Conservation (phyloP, 2,888 invertebrate genomes). For the Leucoptera coffeella region DNA sequence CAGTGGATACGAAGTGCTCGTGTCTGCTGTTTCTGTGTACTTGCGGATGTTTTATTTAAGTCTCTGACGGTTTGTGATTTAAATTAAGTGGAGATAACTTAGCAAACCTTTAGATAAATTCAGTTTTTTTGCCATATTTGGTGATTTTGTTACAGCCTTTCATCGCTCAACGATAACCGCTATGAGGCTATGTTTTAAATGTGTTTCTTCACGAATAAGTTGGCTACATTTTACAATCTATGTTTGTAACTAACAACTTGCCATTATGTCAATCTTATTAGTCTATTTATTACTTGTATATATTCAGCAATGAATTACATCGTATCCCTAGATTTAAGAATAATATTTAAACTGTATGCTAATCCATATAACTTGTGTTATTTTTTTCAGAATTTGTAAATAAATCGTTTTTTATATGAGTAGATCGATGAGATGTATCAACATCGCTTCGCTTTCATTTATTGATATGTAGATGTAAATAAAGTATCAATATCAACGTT, state of each 20-base stretch:
- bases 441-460: too few species aligned
- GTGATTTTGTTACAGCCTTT: slow-evolving; percentile 21
- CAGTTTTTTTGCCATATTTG: slow-evolving; percentile 37
- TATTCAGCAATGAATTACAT: too few species aligned
- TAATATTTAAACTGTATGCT: slow-evolving; percentile 20
- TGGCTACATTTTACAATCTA: slow-evolving; percentile 18
- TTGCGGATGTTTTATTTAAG: slow-evolving; percentile 38
- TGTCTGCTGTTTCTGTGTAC: slow-evolving; percentile 40
- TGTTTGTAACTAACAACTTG: slow-evolving; percentile 43
- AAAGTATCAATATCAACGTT: too few species aligned
- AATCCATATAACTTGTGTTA: slow-evolving; percentile 19
- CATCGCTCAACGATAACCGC: slow-evolving; percentile 23
- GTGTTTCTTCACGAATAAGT: slow-evolving; percentile 12
- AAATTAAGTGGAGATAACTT: slow-evolving; percentile 34
- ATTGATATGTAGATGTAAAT: too few species aligned
- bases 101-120: slow-evolving; percentile 21
- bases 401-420: too few species aligned
- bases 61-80: slow-evolving; percentile 39
- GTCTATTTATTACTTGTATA: slow-evolving; percentile 45
- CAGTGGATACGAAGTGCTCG: slow-evolving; percentile 48
- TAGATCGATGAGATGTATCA: too few species aligned
- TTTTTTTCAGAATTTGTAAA: slow-evolving; percentile 21
- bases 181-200: slow-evolving; percentile 36
- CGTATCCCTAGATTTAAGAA: slow-evolving; percentile 21
- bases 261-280: slow-evolving; percentile 35